Evolutionary conservation across 2,113 vertebrate genomes (phyloP), one percentile per base, ranked within the genome.

Genomic region (Psephotus haematonotus): DNA sequence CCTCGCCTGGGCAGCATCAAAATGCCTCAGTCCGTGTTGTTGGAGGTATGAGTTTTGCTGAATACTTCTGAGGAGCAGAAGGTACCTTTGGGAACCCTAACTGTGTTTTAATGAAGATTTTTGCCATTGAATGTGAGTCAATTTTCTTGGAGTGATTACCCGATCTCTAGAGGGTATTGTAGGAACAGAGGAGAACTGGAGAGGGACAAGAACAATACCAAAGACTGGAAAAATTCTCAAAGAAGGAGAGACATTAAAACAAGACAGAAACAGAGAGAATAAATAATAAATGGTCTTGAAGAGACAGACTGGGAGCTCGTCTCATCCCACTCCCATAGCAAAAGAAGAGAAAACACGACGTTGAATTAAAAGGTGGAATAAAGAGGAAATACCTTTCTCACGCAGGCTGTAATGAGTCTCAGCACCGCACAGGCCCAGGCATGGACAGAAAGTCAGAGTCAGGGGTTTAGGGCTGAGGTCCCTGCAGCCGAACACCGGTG

Each of bases 261-360:
- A 97, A 90, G 86, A 43, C 59, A 92, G 86, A 95, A 96, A 92
- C 71, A 93, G 76, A 95, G 96, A 92, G 76, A 93, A 93, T 96
- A 96, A 97, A 96, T 94, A 95, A 93, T 95, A 92, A 94, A 96
- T 88, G 82, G 91, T 88, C 63, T 90, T 88, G 75, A 97, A 92
- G 72, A 85, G 49, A 90, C 68, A 74, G 80, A 53, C 68, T 77
- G 76, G 57, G 82, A 93, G 79, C 49, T 86, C 31, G 22, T 94
- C 82, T 93, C 76, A 70, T 80, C 53, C 68, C 59, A 62, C 22
- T 82, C 65, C 44, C 46, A n/a, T 93, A 83, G 70, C 71, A 82
- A 76, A 55, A 35, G 52, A 72, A 88, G 62, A 85, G 79, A 80
- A 80, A 86, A 88, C 78, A 69, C 8, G 15, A 80, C 11, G 25